Evolutionary conservation across 2,888 invertebrate genomes (phyloP), one percentile per base, ranked within the genome.

Genomic region (Terebella lapidaria): DNA sequence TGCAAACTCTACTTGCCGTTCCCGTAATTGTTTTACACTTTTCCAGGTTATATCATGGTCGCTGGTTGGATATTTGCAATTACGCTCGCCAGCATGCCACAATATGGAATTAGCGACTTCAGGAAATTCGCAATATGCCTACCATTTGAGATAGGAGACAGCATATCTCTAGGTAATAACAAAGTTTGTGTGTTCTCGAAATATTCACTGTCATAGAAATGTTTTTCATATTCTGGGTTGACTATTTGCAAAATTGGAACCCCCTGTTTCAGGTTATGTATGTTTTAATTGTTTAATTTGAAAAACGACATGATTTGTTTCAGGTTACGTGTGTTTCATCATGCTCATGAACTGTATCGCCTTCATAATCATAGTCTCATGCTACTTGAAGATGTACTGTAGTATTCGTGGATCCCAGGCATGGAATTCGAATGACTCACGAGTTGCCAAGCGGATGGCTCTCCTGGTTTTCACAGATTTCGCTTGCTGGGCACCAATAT

Each of bases 401-500:
- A 93, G 94, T 58, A 94, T 96, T 69, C 86, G 94, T n/a, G 94
- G 94, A 61, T 94, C 94, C 0, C 70, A 88, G 57, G 94, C 94
- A 0, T 95, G 95, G 95, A 95, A 95, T 81, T 93, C 93, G 2
- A 95, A 95, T 81, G 95, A 96, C 81, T 93, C 94, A 10, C 85
- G 94, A 57, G 94, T 96, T 71, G 95, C 96, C 49, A 94, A 94
- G 81, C 85, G 94, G 46, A 96, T 96, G 95, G 94, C 96, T 0
- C 82, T 97, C 49, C 84, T 97, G 59, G 95, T 97, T 1, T 94
- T 95, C 80, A 97, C 96, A 0, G 96, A 97, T 81, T 93, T 97
- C 76, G 84, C 95, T 53, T 97, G 96, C 83, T 97, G 96, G 96
- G 92, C 94, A 2, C 97, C 97, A 0, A 94, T 96, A 66, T 93